phyloP scores from a whole-genome alignment of 2,113 vertebrate genomes.

The Cyphomyrus discorhynchus region DNA sequence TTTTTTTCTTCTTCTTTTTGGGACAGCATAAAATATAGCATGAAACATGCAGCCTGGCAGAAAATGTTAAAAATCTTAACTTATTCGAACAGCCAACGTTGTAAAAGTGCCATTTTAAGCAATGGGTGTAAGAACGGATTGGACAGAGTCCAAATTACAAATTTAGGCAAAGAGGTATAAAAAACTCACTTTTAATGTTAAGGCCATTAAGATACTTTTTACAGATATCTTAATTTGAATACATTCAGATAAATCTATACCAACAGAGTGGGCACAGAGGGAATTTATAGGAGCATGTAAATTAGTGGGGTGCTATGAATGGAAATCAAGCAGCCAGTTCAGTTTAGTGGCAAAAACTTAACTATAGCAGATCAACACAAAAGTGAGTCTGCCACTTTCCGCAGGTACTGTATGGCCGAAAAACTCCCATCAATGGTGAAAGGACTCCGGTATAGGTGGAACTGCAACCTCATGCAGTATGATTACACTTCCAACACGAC shows the following conservation, averaged over 20 bases:
- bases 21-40: conserved; percentile 24
- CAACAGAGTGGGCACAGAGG: conserved; percentile 12
- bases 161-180: conserved; percentile 37
- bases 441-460: background rate
- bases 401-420: background rate
- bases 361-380: background rate
- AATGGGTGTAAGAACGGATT: conserved; percentile 47
- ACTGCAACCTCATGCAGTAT: background rate
- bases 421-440: background rate
- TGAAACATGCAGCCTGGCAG: conserved; percentile 11
- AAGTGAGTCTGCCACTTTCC: background rate
- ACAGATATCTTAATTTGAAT: conserved; percentile 40
- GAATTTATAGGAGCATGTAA: background rate
- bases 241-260: conserved; percentile 40
- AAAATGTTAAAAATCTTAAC: conserved; percentile 32
- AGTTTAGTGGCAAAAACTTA: background rate
- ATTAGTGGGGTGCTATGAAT: background rate
- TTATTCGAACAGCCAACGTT: conserved; percentile 40
- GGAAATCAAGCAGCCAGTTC: background rate
- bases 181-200: background rate
- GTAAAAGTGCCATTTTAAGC: conserved; percentile 51
- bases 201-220: conserved; percentile 41
- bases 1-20: conserved; percentile 23
- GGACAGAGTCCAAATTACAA: conserved; percentile 53
- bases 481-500: conserved; percentile 1